Base-by-base conservation (phyloP, 2,797 vertebrate species). In the Lagocephalus sceleratus region DNA sequence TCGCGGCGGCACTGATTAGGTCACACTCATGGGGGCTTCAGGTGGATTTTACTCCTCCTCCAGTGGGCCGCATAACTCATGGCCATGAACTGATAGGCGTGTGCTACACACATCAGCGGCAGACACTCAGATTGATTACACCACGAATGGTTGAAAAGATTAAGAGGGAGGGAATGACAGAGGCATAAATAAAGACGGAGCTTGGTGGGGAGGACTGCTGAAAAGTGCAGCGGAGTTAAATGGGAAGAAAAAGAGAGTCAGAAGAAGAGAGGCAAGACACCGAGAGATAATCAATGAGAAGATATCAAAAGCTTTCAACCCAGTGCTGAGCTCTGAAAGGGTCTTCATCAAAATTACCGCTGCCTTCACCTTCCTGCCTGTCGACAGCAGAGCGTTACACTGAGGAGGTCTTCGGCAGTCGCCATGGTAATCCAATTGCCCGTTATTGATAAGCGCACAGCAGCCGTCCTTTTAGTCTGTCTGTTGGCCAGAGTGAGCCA, bases 341-440 rank as follows among this genome's bases (percentile, higher is more conserved):
- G 73, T 79, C 84, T 87, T 88, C 60, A 85, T 87, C 84, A 88
- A 85, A 88, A 78, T 74, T 75, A 60, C 40, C 5, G 40, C 42
- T 63, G 20, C 12, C 40, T 17, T 55, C 60, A 49, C 55, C 43
- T 51, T 35, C 29, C 38, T 54, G 55, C 54, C 46, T 57, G 63
- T 63, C 76, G 73, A 80, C 71, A 65, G 73, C 57, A 63, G 63
- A 52, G 59, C 47, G 54, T 71, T 81, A 69, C 73, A 67, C 79
- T 75, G 81, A 81, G 78, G 54, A 48, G 55, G 20, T 64, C 63
- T 66, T 67, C 49, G 66, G 73, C 60, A 62, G 66, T 41, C 49
- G 56, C 35, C 20, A 57, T 72, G 82, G 74, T 68, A 64, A 85
- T 86, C 77, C 55, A 78, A 82, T 81, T 81, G 71, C 79, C 67